phyloP scores from a whole-genome alignment of 2,113 vertebrate species.

The Ageneiosus marmoratus region DNA sequence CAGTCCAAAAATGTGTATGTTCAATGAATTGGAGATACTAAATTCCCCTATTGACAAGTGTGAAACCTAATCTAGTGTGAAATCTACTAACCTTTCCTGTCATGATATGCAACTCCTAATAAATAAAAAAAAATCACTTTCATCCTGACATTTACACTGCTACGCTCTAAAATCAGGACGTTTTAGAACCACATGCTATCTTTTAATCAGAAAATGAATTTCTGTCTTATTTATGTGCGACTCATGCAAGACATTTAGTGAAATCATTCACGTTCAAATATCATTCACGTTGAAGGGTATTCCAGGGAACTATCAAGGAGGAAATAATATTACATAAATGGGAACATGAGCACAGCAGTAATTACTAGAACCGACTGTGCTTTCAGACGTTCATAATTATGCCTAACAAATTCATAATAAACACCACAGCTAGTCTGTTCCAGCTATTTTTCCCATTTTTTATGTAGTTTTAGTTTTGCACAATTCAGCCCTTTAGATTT shows the following conservation, averaged over 20 bases:
- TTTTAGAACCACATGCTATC: not conserved
- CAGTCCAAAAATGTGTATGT: too few species aligned
- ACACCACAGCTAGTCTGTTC: not conserved
- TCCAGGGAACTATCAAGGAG: not conserved
- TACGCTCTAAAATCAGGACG: not conserved
- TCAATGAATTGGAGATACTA: too few species aligned
- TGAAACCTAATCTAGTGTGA: too few species aligned
- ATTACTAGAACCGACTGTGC: conserved; percentile 10
- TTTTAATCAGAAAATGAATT: conserved; percentile 14
- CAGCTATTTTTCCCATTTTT: not conserved
- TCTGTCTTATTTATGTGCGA: not conserved
- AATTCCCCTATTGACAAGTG: too few species aligned
- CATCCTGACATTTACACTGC: too few species aligned
- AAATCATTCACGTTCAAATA: conserved; percentile 7
- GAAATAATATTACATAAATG: conserved; percentile 2
- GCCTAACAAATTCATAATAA: not conserved
- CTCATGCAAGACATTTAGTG: conserved; percentile 2
- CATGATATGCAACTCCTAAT: too few species aligned
- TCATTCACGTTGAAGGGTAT: not conserved
- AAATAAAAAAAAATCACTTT: too few species aligned
- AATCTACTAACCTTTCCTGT: too few species aligned
- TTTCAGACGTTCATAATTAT: conserved; percentile 6
- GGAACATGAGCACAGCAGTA: conserved; percentile 6
- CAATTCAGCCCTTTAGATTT: not conserved
- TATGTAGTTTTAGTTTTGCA: not conserved